A percentile compares a stretch with the other conserved stretches of the same genome.
These are phyloP conservation scores for Gopherus flavomarginatus DNA, from an alignment of 2,113 vertebrate genomes.

Conservation along the genomic window DNA sequence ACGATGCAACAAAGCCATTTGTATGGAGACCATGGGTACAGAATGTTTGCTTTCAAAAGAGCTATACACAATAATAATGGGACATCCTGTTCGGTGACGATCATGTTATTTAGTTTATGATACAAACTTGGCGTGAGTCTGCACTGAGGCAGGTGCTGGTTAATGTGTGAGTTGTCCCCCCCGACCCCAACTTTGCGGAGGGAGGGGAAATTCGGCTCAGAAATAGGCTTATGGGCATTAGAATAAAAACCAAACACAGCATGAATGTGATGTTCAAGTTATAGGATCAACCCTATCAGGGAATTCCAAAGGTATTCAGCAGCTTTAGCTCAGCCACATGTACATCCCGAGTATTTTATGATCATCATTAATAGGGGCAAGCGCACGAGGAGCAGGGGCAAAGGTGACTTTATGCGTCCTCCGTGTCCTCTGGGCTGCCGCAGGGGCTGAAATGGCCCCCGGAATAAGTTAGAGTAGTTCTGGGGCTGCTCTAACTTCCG, in stretches of 20 bases:
- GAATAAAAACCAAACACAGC: neutral
- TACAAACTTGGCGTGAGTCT: neutral
- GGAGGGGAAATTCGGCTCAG: neutral
- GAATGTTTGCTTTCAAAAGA: neutral
- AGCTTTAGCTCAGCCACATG: neutral
- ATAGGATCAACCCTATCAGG: neutral
- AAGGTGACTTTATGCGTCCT: neutral
- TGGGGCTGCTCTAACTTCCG: neutral
- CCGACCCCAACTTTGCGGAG: neutral
- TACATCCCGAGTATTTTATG: neutral
- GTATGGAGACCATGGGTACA: constrained; percentile 26
- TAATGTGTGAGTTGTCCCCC: neutral
- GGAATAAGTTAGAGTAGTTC: neutral
- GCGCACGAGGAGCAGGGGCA: neutral
- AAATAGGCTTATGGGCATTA: neutral
- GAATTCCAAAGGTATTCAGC: neutral
- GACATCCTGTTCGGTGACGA: constrained; percentile 27
- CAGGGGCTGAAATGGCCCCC: neutral
- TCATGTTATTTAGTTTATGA: constrained; percentile 27
- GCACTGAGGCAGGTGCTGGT: neutral
- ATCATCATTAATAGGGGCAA: neutral
- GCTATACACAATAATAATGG: neutral
- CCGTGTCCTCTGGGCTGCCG: neutral
- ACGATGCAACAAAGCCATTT: constrained; percentile 48
- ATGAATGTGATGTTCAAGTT: neutral